phyloP scores from a whole-genome alignment of 2,113 vertebrate species.

The Archocentrus centrarchus region DNA sequence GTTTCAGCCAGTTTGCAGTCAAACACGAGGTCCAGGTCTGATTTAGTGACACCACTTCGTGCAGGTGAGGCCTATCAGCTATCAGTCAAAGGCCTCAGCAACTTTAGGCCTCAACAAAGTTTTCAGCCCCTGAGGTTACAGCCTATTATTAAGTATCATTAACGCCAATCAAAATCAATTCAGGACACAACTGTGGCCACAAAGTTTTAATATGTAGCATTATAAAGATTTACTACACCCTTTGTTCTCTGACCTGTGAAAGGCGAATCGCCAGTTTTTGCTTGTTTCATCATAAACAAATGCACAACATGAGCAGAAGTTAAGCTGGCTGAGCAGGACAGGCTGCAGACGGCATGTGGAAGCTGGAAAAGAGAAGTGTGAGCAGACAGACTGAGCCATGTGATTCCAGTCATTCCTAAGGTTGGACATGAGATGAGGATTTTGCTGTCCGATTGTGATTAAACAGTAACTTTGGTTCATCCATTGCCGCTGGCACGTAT shows the following conservation, averaged over 20 bases:
- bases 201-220: neutral
- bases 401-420: neutral
- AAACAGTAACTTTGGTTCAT: neutral
- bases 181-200: neutral
- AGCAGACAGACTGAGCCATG: slow-evolving; percentile 12
- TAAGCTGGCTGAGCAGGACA: neutral
- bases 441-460: neutral
- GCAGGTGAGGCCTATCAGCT: neutral
- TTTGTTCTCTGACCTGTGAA: neutral
- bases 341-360: neutral
- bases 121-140: neutral
- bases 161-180: neutral
- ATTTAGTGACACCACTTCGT: neutral
- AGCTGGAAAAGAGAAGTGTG: slow-evolving; percentile 21
- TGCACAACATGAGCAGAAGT: neutral
- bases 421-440: neutral
- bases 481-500: neutral
- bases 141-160: neutral
- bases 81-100: neutral
- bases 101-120: neutral
- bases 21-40: neutral
- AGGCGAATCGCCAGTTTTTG: neutral
- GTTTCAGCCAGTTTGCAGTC: neutral
- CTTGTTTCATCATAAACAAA: neutral
- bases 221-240: accelerated